Conservation (phyloP, 2,113 vertebrate genomes). For the Podarcis cretensis region DNA sequence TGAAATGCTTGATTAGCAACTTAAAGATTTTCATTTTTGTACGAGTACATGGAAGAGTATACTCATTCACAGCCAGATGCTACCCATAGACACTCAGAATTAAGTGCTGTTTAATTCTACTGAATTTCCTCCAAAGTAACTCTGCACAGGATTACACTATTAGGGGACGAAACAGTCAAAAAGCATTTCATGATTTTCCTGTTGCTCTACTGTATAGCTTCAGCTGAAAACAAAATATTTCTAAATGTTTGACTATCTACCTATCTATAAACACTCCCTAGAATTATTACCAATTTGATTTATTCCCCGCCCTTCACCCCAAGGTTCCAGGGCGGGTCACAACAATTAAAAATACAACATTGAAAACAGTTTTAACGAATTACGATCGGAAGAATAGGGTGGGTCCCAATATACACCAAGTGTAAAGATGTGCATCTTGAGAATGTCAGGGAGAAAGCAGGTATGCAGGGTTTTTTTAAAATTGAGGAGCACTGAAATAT, state of each 20-base stretch:
- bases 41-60: neutral
- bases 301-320: too few species aligned
- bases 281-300: too few species aligned
- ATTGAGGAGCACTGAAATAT: neutral
- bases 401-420: too few species aligned
- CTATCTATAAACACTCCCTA: too few species aligned
- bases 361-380: too few species aligned
- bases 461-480: neutral
- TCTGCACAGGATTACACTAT: neutral
- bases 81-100: neutral
- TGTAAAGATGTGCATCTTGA: too few species aligned
- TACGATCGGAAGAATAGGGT: too few species aligned
- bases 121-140: neutral
- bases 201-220: neutral
- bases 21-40: neutral
- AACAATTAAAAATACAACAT: too few species aligned
- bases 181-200: too few species aligned
- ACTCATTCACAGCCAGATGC: too few species aligned
- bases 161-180: neutral
- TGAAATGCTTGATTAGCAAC: neutral
- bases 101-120: neutral
- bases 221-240: neutral
- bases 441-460: neutral
- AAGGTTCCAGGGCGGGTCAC: too few species aligned
- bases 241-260: neutral